Percentiles rank a stretch among this genome's conserved stretches.
phyloP scores from a whole-genome alignment of 2,888 invertebrate species.

The Mactromeris polynyma region DNA sequence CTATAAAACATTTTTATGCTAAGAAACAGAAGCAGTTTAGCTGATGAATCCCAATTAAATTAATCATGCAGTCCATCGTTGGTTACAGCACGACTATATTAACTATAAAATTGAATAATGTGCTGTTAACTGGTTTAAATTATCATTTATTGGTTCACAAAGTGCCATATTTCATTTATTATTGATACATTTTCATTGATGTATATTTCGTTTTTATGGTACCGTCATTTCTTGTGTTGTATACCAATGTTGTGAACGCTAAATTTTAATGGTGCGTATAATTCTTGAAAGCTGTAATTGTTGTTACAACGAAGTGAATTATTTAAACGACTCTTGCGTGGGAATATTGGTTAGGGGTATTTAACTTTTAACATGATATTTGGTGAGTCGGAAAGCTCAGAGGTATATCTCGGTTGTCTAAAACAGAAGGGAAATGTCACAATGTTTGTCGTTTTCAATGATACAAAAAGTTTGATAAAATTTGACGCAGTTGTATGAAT shows the following conservation, averaged over 20 bases:
- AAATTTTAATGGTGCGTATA: not conserved
- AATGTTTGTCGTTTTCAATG: too few relatives aligned
- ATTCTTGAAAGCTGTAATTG: not conserved
- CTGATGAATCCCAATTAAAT: not conserved
- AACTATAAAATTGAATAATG: not conserved
- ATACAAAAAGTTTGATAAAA: too few relatives aligned
- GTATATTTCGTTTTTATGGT: not conserved
- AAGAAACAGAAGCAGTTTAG: not conserved
- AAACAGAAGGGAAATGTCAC: too few relatives aligned
- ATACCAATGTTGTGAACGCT: not conserved
- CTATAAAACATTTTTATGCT: not conserved
- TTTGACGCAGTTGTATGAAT: too few relatives aligned
- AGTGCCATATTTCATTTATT: not conserved
- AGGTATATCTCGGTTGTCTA: too few relatives aligned
- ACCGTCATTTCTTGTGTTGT: not conserved
- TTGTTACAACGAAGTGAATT: not conserved
- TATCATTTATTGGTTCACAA: not conserved
- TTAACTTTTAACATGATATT: too few relatives aligned
- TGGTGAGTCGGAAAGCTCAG: too few relatives aligned
- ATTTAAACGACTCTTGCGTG: too few relatives aligned
- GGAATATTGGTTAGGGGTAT: too few relatives aligned
- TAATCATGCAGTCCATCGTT: not conserved
- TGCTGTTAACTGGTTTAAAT: not conserved
- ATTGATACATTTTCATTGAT: not conserved
- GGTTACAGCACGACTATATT: conserved; percentile 7